A percentile compares a stretch with the other conserved stretches of the same genome.
Conservation (phyloP, 1,140 invertebrate genomes). For the Lepidotrigona ventralis region DNA sequence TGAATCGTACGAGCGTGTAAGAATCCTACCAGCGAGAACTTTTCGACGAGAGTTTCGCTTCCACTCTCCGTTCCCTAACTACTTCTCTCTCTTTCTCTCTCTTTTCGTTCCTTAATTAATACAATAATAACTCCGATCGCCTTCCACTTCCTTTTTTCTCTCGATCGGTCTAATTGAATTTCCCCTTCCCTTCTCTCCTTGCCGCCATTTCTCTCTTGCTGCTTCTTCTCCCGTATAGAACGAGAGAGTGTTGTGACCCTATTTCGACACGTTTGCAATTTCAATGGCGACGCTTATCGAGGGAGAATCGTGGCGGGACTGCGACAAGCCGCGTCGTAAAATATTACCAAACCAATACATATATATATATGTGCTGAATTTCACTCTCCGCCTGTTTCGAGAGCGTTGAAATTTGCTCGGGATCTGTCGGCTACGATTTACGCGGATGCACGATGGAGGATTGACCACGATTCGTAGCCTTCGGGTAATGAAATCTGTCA, state of each 20-base stretch:
- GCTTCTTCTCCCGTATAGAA: not conserved
- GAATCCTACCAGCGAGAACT: not conserved
- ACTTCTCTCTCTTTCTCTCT: too few relatives aligned
- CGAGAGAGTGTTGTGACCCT: conserved; percentile 1
- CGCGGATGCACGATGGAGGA: not conserved
- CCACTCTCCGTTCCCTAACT: not conserved
- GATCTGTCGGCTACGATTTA: conserved; percentile 24
- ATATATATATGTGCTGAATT: not conserved
- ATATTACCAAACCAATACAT: conserved; percentile 4
- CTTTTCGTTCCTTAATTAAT: conserved; percentile 16
- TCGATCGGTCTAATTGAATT: conserved; percentile 21
- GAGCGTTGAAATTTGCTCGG: conserved; percentile 19
- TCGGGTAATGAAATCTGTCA: not conserved
- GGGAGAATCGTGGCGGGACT: not conserved
- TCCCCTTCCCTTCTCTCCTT: too few relatives aligned
- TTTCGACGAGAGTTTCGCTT: conserved; percentile 16
- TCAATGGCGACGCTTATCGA: conserved; percentile 2
- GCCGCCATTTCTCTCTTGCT: too few relatives aligned
- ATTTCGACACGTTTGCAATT: conserved; percentile 2
- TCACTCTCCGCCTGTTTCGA: not conserved
- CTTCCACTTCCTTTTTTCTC: not conserved
- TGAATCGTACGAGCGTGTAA: conserved; percentile 1
- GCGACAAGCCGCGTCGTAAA: conserved; percentile 8
- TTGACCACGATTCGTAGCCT: not conserved
- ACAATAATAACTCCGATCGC: conserved; percentile 30